Evolutionary conservation across 2,113 vertebrate species (phyloP).

Genomic region (Drymodes brunneopygia): DNA sequence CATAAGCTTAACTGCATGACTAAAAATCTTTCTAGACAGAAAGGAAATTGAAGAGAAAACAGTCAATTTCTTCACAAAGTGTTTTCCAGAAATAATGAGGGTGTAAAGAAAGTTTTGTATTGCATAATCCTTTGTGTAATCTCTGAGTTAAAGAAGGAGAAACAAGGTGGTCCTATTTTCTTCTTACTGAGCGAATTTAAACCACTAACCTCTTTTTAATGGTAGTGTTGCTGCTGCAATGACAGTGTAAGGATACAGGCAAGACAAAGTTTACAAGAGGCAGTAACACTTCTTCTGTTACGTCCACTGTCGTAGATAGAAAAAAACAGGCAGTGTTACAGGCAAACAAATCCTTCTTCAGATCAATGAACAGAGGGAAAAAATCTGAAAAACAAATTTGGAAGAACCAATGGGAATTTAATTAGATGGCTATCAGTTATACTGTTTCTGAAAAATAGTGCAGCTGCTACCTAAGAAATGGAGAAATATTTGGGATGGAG

Average conservation of each 20-base stretch:
- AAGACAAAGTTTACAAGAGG: background rate
- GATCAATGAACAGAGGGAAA: background rate
- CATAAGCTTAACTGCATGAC: background rate
- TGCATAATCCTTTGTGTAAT: background rate
- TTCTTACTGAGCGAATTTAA: background rate
- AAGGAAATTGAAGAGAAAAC: background rate
- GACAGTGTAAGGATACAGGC: background rate
- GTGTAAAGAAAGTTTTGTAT: background rate
- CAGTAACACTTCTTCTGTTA: background rate
- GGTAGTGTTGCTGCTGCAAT: background rate
- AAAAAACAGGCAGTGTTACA: background rate
- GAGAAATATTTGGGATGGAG: background rate
- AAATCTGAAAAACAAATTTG: background rate
- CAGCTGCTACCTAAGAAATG: background rate
- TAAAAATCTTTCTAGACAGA: background rate
- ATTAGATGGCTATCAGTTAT: background rate
- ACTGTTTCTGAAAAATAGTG: background rate
- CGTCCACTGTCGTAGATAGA: background rate
- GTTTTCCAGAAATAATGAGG: background rate
- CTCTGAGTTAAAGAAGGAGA: background rate
- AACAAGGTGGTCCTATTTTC: background rate
- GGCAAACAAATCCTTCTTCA: background rate
- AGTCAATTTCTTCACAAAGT: background rate
- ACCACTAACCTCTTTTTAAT: background rate
- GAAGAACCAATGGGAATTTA: background rate